Base-by-base conservation (phyloP, 2,888 invertebrate genomes). In the Sarcophaga caerulescens region DNA sequence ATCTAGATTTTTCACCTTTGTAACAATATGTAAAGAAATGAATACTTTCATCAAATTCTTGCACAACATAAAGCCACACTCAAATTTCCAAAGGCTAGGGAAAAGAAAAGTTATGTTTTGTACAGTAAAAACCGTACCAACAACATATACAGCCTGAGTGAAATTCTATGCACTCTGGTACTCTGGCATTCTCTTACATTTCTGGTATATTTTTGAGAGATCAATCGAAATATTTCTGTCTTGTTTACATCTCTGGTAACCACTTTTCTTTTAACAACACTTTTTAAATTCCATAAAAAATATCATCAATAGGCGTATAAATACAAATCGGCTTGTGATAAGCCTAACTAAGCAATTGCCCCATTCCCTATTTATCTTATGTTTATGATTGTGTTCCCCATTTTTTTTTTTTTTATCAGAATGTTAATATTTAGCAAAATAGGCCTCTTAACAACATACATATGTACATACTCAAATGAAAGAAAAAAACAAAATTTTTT, bases 371-470 rank as follows among this genome's bases (percentile, higher is more conserved):
- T 17, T 14, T 14, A 52, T 52, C 52, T 52, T 17, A 52, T 52
- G 17, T 52, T 52, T 52, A 52, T 52, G 52, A 4, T 52, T 14
- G 52, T 52, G 12, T 52, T 52, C 52, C 17, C 52, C 12, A 47
- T 10, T 47, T 45, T 45, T 45, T n/a, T 3, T 8, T 6, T 52
- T 52, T 70, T 44, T 23, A 35, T 35, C 35, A 35, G 21, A n/a
- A 4, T 71, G 25, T 60, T 63, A 25, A 23, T 19, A 19, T 63
- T 14, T 60, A 3, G 44, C 19, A 44, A 52, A 71, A 79, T 79
- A 65, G 78, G 71, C 79, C 79, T 79, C 65, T 59, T 25, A 79
- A 71, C 71, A 79, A 71, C 70, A 71, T 71, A 57, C 70, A 45
- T 45, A 45, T n/a, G n/a, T 21, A 47, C 47, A 47, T 47, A 45